These are phyloP conservation scores for Austrolebias charrua DNA, from an alignment of 2,797 vertebrate species.

Conservation along the genomic window DNA sequence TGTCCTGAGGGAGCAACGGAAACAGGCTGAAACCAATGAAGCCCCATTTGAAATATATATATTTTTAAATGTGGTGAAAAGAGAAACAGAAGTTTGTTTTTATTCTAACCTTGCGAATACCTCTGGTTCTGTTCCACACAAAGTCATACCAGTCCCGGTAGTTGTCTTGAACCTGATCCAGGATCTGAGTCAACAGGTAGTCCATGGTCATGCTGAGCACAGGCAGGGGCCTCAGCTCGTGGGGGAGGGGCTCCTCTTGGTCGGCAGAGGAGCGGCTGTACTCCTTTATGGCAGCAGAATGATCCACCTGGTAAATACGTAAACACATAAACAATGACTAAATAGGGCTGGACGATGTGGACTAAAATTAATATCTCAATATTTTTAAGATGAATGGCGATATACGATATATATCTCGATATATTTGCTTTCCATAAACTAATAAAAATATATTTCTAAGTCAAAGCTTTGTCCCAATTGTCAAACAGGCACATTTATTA, in stretches of 20 bases:
- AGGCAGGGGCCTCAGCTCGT: constrained; percentile 89
- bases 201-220: constrained; percentile 95
- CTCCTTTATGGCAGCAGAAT: constrained; percentile 89
- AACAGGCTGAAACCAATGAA: too few species aligned
- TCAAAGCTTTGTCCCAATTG: too few species aligned
- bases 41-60: too few species aligned
- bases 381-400: too few species aligned
- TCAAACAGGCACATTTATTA: too few species aligned
- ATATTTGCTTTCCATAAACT: too few species aligned
- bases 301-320: constrained; percentile 86
- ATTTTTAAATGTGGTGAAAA: not conserved
- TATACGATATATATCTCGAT: too few species aligned
- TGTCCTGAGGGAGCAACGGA: constrained; percentile 80
- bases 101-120: constrained; percentile 89
- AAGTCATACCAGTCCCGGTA: constrained; percentile 98
- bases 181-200: constrained; percentile 92
- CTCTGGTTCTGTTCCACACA: constrained; percentile 96
- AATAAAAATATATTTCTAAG: too few species aligned
- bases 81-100: not conserved
- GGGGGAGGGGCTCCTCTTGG: constrained; percentile 94
- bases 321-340: too few species aligned
- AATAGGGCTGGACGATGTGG: not conserved
- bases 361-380: too few species aligned
- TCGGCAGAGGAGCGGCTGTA: constrained; percentile 98
- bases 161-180: constrained; percentile 88